phyloP scores from a whole-genome alignment of 2,113 vertebrate species.

The Diphyllodes magnificus region DNA sequence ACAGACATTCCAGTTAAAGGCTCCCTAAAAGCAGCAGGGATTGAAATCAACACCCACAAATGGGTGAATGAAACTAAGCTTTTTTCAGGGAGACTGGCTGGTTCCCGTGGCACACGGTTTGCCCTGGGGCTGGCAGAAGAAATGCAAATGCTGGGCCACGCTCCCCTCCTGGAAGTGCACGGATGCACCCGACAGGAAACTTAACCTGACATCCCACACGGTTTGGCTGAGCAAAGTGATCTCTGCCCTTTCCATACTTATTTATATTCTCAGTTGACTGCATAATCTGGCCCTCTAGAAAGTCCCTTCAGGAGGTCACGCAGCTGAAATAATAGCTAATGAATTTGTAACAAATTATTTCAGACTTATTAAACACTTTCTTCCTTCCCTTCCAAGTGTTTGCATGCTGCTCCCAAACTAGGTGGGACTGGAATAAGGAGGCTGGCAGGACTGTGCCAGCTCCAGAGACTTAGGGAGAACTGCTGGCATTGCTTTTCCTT shows the following conservation, averaged over 20 bases:
- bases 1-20: background rate
- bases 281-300: constrained; percentile 34
- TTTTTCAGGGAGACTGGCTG: background rate
- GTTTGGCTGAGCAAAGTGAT: background rate
- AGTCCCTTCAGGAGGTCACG: constrained; percentile 46
- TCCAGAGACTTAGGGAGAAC: background rate
- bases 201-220: background rate
- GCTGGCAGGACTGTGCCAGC: background rate
- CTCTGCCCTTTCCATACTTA: constrained; percentile 33
- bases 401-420: background rate
- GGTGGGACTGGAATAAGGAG: background rate
- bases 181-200: background rate
- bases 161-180: background rate
- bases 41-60: background rate
- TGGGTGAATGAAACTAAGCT: background rate
- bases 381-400: background rate
- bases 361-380: constrained; percentile 4
- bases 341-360: constrained; percentile 32
- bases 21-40: background rate
- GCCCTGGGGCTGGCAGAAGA: background rate
- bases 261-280: constrained; percentile 40
- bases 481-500: background rate
- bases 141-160: background rate
- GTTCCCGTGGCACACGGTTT: rapidly evolving
- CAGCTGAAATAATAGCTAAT: constrained; percentile 68